Conservation (phyloP, 2,113 vertebrate species). For the Calyptomena viridis region DNA sequence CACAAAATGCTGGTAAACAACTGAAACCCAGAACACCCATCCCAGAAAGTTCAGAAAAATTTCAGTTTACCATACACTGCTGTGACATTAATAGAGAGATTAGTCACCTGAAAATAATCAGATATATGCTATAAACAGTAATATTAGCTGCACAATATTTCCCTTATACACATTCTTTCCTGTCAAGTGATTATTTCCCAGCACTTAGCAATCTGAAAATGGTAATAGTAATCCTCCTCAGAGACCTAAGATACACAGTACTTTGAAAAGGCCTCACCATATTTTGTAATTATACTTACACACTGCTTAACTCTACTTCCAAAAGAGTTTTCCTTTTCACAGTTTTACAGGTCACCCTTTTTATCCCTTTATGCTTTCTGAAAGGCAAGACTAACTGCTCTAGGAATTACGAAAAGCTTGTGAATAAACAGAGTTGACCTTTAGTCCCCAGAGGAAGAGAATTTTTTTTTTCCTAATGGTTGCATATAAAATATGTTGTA, state of each 20-base stretch:
- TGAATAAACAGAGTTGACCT: background rate
- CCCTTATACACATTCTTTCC: background rate
- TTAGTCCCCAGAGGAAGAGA: background rate
- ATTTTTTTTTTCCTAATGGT: background rate
- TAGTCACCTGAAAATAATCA: background rate
- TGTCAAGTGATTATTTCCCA: background rate
- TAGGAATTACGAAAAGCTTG: background rate
- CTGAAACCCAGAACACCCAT: background rate
- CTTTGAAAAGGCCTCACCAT: background rate
- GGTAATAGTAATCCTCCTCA: background rate
- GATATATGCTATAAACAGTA: background rate
- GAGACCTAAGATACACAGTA: background rate
- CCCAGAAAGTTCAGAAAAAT: background rate
- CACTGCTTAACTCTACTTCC: background rate
- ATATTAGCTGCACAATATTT: fast-evolving
- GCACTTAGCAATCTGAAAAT: background rate
- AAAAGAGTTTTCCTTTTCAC: background rate
- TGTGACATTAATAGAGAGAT: background rate
- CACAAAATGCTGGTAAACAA: background rate
- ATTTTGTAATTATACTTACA: background rate
- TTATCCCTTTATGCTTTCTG: background rate
- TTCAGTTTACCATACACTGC: background rate
- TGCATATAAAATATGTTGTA: background rate
- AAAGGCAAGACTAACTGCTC: background rate
- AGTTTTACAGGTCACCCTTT: background rate